phyloP scores from a whole-genome alignment of 2,113 vertebrate genomes.

The Melanocharis versteri region DNA sequence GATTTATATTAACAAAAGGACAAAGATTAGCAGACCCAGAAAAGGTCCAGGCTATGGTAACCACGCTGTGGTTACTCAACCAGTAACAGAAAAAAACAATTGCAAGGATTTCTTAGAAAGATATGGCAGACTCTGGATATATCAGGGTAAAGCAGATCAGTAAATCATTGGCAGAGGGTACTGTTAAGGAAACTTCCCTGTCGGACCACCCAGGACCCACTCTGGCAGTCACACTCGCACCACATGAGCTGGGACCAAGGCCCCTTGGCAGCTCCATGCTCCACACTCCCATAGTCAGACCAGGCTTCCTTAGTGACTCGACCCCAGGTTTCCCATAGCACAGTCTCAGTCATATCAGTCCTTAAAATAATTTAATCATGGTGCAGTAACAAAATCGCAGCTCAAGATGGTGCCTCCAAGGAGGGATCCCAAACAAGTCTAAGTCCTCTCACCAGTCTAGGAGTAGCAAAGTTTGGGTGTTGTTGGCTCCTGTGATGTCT shows the following conservation, averaged over 20 bases:
- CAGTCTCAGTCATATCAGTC: neutral
- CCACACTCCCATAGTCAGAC: neutral
- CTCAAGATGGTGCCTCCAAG: neutral
- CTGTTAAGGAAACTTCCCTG: neutral
- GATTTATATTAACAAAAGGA: neutral
- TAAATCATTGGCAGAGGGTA: neutral
- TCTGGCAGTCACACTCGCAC: neutral
- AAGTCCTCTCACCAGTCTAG: neutral
- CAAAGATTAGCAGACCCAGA: neutral
- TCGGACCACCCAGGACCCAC: neutral
- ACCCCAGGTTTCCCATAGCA: neutral
- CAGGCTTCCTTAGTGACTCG: fast-evolving
- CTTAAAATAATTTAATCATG: neutral
- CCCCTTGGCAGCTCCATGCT: neutral
- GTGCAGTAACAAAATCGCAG: neutral
- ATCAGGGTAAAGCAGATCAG: neutral
- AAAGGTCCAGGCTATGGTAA: neutral
- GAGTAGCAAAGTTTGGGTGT: neutral
- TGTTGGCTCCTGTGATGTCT: fast-evolving
- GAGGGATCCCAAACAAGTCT: neutral
- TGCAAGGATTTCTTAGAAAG: neutral
- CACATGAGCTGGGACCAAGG: neutral
- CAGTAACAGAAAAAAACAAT: neutral
- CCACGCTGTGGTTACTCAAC: neutral
- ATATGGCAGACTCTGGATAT: neutral